phyloP scores from a whole-genome alignment of 37 sponge, comb jelly and placozoan genomes.

The Geodia barretti region DNA sequence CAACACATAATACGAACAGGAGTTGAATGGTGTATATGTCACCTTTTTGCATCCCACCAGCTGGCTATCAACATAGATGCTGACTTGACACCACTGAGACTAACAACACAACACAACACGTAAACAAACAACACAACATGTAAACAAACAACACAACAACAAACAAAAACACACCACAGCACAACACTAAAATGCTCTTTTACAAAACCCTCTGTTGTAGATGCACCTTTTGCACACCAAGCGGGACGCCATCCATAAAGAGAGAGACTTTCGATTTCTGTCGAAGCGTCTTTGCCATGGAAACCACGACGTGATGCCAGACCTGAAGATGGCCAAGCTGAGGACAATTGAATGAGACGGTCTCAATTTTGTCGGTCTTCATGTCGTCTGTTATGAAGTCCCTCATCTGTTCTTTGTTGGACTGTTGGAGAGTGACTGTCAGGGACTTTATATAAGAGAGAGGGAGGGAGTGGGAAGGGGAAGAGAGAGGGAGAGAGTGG shows the following conservation, averaged over 20 bases:
- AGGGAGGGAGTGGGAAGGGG: neutral
- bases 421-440: neutral
- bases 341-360: constrained; percentile 24
- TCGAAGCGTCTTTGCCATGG: constrained; percentile 38
- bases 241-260: constrained; percentile 32
- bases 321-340: constrained; percentile 11
- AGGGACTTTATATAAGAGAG: neutral
- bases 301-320: constrained; percentile 80
- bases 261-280: constrained; percentile 54
- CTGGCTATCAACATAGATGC: too few species aligned
- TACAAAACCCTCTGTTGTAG: too few species aligned
- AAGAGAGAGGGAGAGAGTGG: too few species aligned
- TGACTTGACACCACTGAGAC: too few species aligned
- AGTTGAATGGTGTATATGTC: too few species aligned
- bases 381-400: neutral
- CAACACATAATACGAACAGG: too few species aligned
- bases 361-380: constrained; percentile 1
- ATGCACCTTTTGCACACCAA: constrained; percentile 43
- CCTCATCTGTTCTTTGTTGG: neutral
- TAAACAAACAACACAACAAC: too few species aligned
- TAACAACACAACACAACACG: too few species aligned
- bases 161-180: too few species aligned
- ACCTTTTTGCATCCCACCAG: too few species aligned
- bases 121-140: too few species aligned
- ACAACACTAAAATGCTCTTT: too few species aligned